Conservation (phyloP, 2,888 invertebrate genomes). For the Tipula unca region DNA sequence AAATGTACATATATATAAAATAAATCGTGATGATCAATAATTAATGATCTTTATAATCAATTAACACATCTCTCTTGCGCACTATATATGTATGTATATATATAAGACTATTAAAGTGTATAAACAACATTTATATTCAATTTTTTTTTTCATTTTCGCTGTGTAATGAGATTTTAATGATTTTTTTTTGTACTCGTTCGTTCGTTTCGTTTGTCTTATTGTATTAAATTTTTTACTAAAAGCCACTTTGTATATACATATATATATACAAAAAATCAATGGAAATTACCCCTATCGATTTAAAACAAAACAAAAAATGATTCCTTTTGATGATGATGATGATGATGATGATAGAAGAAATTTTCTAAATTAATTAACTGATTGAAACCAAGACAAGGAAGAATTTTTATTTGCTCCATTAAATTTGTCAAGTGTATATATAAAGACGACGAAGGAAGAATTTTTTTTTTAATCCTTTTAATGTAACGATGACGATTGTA, state of each 20-base stretch:
- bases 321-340: slow-evolving; percentile 14
- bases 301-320: not conserved
- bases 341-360: not conserved
- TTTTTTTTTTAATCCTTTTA: not conserved
- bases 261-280: not conserved
- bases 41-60: slow-evolving; percentile 14
- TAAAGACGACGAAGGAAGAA: not conserved
- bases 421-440: not conserved
- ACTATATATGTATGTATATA: not conserved
- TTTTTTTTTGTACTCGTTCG: not conserved
- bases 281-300: slow-evolving; percentile 18
- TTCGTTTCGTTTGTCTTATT: not conserved
- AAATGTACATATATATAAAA: not conserved
- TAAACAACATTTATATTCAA: slow-evolving; percentile 8
- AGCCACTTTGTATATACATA: not conserved
- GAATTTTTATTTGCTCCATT: not conserved
- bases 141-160: not conserved
- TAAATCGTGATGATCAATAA: slow-evolving; percentile 14
- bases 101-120: not conserved
- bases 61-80: not conserved
- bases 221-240: not conserved
- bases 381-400: slow-evolving; percentile 8
- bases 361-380: not conserved
- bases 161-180: slow-evolving; percentile 14
- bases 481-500: slow-evolving; percentile 14